phyloP scores from a whole-genome alignment of 2,888 invertebrate species.

The Hymenopus coronatus region DNA sequence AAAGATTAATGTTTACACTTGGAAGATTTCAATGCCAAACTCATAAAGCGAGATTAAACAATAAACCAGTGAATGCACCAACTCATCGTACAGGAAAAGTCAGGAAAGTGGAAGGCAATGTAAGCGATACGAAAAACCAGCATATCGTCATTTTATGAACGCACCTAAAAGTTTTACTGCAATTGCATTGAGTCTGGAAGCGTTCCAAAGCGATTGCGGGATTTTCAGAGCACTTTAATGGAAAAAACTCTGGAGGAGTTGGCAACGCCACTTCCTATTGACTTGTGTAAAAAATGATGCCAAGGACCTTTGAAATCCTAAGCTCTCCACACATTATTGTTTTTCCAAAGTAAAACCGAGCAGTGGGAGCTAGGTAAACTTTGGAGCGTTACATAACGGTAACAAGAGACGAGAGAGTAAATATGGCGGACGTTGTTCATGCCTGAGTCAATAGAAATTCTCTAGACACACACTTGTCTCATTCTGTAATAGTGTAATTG shows the following conservation, averaged over 20 bases:
- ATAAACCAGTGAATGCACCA: too few species aligned
- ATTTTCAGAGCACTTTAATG: not conserved
- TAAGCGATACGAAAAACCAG: not conserved
- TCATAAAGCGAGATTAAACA: too few species aligned
- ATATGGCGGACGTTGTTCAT: not conserved
- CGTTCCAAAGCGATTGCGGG: not conserved
- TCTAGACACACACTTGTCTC: not conserved
- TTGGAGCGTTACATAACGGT: not conserved
- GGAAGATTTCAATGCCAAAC: too few species aligned
- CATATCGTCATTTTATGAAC: not conserved
- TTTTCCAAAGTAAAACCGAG: not conserved
- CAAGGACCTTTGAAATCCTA: not conserved
- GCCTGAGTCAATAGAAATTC: not conserved
- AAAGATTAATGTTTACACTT: too few species aligned
- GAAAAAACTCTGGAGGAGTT: not conserved
- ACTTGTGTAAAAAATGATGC: not conserved
- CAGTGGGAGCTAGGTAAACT: not conserved
- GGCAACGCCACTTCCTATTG: not conserved
- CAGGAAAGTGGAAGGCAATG: not conserved
- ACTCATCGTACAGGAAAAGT: too few species aligned
- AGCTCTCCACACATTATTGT: not conserved
- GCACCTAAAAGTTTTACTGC: not conserved
- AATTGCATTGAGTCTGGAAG: not conserved
- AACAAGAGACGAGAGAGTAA: not conserved
- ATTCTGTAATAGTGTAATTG: not conserved